A percentile compares a stretch with the other conserved stretches of the same genome.
These are phyloP conservation scores for Nycticryphes semicollaris DNA, from an alignment of 2,113 vertebrate genomes.

Conservation along the genomic window DNA sequence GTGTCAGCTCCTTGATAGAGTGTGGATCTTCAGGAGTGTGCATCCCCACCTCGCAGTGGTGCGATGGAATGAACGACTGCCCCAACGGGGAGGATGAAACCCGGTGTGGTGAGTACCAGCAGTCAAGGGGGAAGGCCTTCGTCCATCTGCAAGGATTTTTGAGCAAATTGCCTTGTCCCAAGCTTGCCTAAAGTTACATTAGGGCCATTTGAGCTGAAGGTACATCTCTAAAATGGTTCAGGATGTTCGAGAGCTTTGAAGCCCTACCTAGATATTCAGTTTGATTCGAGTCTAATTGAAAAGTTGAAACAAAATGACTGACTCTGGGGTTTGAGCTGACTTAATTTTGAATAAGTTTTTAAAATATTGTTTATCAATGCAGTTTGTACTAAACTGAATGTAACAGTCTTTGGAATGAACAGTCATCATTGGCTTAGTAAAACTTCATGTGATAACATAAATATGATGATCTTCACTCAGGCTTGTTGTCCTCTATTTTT, in stretches of 20 bases:
- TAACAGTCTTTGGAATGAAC: not conserved
- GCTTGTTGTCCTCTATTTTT: not conserved
- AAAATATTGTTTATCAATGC: not conserved
- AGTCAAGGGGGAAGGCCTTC: not conserved
- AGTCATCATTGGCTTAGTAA: not conserved
- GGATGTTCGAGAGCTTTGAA: not conserved
- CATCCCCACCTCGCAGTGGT: conserved; percentile 61
- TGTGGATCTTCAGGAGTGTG: conserved; percentile 67
- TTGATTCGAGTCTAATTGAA: not conserved
- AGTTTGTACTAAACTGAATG: not conserved
- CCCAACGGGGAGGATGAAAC: conserved; percentile 75
- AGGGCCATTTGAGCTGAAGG: not conserved
- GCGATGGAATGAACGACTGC: conserved; percentile 65
- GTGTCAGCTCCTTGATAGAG: conserved; percentile 30
- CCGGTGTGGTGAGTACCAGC: conserved; percentile 68
- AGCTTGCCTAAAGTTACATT: not conserved
- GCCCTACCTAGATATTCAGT: accelerated
- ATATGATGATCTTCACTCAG: not conserved
- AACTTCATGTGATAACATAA: not conserved
- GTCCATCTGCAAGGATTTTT: not conserved
- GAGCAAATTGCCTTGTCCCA: not conserved
- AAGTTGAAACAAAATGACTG: not conserved
- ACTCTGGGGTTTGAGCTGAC: not conserved
- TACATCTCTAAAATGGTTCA: not conserved
- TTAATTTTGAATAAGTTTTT: not conserved